These are phyloP conservation scores for Cacoxenus indagator DNA, from an alignment of 2,888 invertebrate species.

Conservation along the genomic window DNA sequence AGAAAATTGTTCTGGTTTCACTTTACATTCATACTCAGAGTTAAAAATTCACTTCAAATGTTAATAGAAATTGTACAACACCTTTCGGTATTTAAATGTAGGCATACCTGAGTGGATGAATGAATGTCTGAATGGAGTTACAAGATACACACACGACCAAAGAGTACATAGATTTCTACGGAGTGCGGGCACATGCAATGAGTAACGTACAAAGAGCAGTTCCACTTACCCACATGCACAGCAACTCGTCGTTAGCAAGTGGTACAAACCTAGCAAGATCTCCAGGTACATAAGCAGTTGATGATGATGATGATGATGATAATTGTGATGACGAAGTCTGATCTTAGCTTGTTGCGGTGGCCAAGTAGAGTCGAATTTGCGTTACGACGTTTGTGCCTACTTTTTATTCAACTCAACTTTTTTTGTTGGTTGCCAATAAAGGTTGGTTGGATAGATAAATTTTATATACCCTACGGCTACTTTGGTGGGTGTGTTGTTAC, in stretches of 20 bases:
- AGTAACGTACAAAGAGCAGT: not conserved
- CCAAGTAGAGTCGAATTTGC: slow-evolving; percentile 1
- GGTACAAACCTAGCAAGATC: slow-evolving; percentile 4
- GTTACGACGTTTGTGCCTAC: slow-evolving; percentile 10
- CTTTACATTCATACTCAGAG: not conserved
- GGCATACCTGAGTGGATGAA: not conserved
- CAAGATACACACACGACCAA: not conserved
- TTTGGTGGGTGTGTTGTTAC: not conserved
- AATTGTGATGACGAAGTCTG: not conserved
- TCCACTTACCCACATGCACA: slow-evolving; percentile 16
- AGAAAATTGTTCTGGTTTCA: too few species aligned
- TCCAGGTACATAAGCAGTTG: not conserved
- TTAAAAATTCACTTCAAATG: not conserved
- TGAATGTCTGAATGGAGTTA: not conserved
- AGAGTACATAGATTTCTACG: not conserved
- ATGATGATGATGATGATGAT: not conserved
- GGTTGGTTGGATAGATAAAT: not conserved
- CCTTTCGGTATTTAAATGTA: not conserved
- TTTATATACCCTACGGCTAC: slow-evolving; percentile 5
- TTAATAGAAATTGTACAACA: not conserved
- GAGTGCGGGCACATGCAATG: not conserved
- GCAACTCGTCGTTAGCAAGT: slow-evolving; percentile 17
- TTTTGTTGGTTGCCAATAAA: slow-evolving; percentile 9
- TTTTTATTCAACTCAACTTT: too few species aligned
- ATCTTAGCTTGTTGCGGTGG: not conserved